phyloP scores from a whole-genome alignment of 2,113 vertebrate species.

The Cyanistes caeruleus region DNA sequence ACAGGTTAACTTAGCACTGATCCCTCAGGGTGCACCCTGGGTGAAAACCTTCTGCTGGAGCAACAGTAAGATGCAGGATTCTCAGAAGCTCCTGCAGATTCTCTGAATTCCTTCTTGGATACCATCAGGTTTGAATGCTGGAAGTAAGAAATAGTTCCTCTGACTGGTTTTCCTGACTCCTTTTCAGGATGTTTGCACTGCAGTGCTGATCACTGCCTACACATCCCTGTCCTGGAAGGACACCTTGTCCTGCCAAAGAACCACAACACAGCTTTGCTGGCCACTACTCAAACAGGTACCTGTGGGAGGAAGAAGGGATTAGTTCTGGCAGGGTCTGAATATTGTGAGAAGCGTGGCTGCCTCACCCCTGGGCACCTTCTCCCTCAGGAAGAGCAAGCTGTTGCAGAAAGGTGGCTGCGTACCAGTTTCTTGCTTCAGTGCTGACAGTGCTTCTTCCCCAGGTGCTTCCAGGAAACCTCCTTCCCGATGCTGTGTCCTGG shows the following conservation, averaged over 20 bases:
- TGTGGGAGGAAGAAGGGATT: not conserved
- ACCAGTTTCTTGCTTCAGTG: not conserved
- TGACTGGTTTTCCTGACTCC: not conserved
- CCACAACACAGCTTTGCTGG: constrained; percentile 92
- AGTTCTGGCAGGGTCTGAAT: not conserved
- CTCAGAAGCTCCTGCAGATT: not conserved
- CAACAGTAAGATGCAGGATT: not conserved
- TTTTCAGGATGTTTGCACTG: constrained; percentile 87
- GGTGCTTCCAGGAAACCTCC: constrained; percentile 86
- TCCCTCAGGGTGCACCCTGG: not conserved
- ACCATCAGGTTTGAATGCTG: not conserved
- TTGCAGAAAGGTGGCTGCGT: not conserved
- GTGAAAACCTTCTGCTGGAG: not conserved
- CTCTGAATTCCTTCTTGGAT: not conserved
- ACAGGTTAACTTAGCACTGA: not conserved
- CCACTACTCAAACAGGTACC: constrained; percentile 89
- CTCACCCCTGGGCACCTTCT: not conserved
- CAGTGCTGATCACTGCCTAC: constrained; percentile 87
- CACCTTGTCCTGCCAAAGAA: constrained; percentile 90
- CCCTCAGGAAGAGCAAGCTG: not conserved
- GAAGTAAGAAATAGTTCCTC: not conserved
- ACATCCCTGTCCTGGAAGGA: constrained; percentile 94
- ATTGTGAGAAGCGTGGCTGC: not conserved
- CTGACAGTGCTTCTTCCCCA: constrained; percentile 62
- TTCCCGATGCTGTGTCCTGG: constrained; percentile 91